A percentile compares a stretch with the other conserved stretches of the same genome.
Evolutionary conservation across 1,140 invertebrate genomes (phyloP).

Genomic region (Drosophila kikkawai): DNA sequence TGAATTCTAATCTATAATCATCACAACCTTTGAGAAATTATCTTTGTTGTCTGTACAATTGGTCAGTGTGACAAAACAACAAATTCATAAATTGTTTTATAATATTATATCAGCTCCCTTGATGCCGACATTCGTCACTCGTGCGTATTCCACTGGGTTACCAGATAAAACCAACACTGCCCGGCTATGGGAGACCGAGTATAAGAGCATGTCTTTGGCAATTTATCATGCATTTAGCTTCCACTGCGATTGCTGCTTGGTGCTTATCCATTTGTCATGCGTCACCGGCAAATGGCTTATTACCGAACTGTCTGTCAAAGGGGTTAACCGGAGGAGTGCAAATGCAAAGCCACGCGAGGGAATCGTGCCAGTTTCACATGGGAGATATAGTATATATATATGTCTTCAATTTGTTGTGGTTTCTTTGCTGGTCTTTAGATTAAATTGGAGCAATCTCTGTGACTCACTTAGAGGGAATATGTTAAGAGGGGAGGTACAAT

Average conservation of each 20-base stretch:
- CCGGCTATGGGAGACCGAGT: background rate
- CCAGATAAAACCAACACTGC: constrained; percentile 4
- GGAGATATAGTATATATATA: background rate
- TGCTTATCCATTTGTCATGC: constrained; percentile 30
- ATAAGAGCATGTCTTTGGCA: constrained; percentile 13
- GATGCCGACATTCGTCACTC: constrained; percentile 27
- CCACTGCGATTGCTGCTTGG: constrained; percentile 28
- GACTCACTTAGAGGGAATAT: background rate
- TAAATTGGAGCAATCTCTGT: background rate
- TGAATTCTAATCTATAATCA: no score
- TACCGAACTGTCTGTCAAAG: constrained; percentile 14
- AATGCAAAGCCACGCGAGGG: constrained; percentile 6
- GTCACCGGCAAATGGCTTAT: constrained; percentile 17
- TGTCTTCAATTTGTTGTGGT: background rate
- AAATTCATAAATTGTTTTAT: constrained; percentile 52
- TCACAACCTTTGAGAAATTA: background rate
- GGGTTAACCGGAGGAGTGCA: constrained; percentile 4
- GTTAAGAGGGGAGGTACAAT: background rate
- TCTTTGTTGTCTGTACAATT: constrained; percentile 13
- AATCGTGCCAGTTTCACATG: background rate
- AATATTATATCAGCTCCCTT: constrained; percentile 29
- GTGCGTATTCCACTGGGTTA: constrained; percentile 6
- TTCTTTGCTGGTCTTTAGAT: background rate
- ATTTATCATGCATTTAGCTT: constrained; percentile 49
- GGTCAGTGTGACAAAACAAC: constrained; percentile 34